Evolutionary conservation across 2,888 invertebrate genomes (phyloP), one percentile per base, ranked within the genome.

Genomic region (Empis livida): DNA sequence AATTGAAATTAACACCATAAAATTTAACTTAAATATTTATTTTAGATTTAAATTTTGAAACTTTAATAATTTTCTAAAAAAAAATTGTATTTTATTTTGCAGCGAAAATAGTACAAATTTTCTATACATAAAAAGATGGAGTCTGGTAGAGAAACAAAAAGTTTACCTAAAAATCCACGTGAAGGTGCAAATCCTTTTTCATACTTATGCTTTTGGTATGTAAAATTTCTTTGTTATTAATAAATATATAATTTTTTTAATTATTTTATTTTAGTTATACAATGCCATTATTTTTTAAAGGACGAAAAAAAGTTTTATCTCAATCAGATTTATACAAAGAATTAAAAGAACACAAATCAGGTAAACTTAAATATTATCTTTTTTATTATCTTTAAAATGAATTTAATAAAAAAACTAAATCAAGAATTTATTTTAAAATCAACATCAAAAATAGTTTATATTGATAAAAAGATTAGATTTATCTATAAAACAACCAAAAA

Each of bases 291-390:
- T 89, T 89, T 67, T 79, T 76, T 56, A 79, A 79, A 60, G 91
- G 90, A 1, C 79, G 79, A 57, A 75, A 72, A 48, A 79, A 84
- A 57, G 79, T 81, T 44, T 65, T 92, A 43, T 83, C 82, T 53
- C 74, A 80, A 41, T 72, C 76, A 23, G 92, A 92, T 67, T 70
- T 92, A 40, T 82, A 82, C 59, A 78, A 80, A 56, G 79, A 87
- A 1, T 72, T 83, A 43, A 71, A 69, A 37, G 72, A 71, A 20
- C 90, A 89, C 64, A 73, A 76, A 59, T 89, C 90, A 13, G 67
- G 68, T 68, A 57, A 63, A 58, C 49, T n/a, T n/a, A n/a, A n/a
- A 16, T 4, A 16, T n/a, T 38, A 15, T 38, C 4, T 38, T 2
- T 9, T 8, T 27, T 6, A 27, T 27, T 27, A 27, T 27, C 23